phyloP scores from a whole-genome alignment of 2,113 vertebrate species.

The Otus sunia region DNA sequence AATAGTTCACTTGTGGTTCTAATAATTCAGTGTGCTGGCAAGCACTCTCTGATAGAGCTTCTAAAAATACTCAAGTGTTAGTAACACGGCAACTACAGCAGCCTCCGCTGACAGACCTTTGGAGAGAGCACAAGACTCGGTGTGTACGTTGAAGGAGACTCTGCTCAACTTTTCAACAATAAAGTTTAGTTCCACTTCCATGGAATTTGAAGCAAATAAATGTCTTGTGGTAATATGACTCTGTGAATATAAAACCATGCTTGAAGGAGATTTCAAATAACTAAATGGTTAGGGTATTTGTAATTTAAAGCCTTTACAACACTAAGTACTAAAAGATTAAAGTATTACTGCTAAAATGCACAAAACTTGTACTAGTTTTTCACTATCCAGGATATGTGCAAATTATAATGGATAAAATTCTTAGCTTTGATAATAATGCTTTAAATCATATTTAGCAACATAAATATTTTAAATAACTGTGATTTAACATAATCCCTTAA shows the following conservation, averaged over 20 bases:
- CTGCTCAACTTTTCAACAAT: background rate
- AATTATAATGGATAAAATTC: background rate
- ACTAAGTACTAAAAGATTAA: too few relatives aligned
- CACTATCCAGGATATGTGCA: background rate
- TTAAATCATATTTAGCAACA: background rate
- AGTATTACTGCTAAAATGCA: background rate
- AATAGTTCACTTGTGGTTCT: background rate
- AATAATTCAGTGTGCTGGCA: background rate
- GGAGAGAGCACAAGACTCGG: too few relatives aligned
- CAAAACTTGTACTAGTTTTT: background rate
- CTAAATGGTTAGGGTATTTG: too few relatives aligned
- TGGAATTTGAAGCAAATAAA: background rate
- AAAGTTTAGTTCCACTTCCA: background rate
- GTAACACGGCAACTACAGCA: background rate
- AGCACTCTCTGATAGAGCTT: background rate
- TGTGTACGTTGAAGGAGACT: accelerated
- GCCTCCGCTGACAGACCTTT: background rate
- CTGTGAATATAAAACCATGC: background rate
- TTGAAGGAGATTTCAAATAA: background rate
- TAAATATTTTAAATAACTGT: background rate
- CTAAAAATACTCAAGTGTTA: background rate
- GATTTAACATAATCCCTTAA: background rate
- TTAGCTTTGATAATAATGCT: background rate
- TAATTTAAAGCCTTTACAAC: background rate
- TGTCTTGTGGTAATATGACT: too few relatives aligned